Base-by-base conservation (phyloP, 2,797 vertebrate species). In the Tenualosa ilisha region DNA sequence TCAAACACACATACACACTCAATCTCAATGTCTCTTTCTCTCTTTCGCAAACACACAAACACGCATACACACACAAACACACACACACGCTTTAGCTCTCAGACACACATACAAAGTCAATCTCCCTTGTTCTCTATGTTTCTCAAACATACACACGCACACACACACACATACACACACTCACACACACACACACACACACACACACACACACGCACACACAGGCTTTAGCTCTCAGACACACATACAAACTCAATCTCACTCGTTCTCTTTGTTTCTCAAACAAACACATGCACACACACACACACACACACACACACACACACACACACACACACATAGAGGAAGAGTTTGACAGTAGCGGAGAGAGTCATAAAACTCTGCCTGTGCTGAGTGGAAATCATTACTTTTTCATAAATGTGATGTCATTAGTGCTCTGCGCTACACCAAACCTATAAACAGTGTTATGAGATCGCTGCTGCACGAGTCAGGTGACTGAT, bases 371-470 rank as follows among this genome's bases (percentile, higher is more conserved):
- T 94, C 93, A 93, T 94, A 95, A 94, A 94, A 72, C 68, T 83
- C 81, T 83, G 84, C 46, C 84, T 94, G 46, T 46, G 94, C 91
- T 49, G 88, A 89, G 91, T 83, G 91, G 91, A 93, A 95, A 95
- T 95, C 93, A 95, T 95, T 95, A 95, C 93, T 95, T 95, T 94
- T 93, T 95, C 92, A 95, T 95, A 95, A 95, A 94, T 87, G 91
- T 92, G 91, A 94, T 93, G 91, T 93, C 93, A 95, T 95, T 95
- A 94, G 93, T 46, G 93, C 92, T 94, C 93, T 93, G 92, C 92
- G 86, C 89, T 90, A 88, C 82, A 90, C 86, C 88, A 83, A 89
- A 86, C 91, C 92, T 90, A 90, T 93, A 93, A 93, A 92, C 90
- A 91, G 84, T 86, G 94, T 94, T 94, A 94, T 91, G 92, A 93